A percentile compares a stretch with the other conserved stretches of the same genome.
These are phyloP conservation scores for Petrocephalus zakoni DNA, from an alignment of 2,113 vertebrate species.

Conservation along the genomic window DNA sequence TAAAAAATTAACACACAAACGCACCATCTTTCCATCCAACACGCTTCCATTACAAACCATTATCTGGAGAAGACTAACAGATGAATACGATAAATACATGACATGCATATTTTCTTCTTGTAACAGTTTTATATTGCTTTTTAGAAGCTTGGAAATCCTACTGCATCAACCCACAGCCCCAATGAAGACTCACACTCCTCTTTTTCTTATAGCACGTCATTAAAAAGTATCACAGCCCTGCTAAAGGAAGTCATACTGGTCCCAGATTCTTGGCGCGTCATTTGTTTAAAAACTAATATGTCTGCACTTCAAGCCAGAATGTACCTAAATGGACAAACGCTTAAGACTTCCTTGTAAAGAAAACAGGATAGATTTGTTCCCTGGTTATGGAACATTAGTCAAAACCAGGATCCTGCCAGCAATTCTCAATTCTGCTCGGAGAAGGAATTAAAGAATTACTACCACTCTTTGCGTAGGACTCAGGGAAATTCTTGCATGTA, in stretches of 20 bases:
- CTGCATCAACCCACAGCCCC: background rate
- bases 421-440: background rate
- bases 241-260: background rate
- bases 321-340: background rate
- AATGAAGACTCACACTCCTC: background rate
- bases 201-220: background rate
- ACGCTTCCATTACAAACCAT: conserved; percentile 1
- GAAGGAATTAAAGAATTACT: background rate
- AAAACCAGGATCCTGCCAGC: background rate
- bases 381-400: background rate
- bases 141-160: background rate
- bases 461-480: background rate
- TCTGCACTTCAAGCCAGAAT: background rate
- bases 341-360: background rate
- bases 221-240: background rate
- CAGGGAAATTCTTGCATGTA: background rate
- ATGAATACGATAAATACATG: background rate
- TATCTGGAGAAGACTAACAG: background rate
- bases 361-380: background rate
- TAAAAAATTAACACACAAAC: background rate
- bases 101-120: background rate
- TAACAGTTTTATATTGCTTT: background rate
- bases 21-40: background rate
- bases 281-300: background rate
- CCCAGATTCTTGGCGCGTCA: background rate